Evolutionary conservation across 1,140 invertebrate genomes (phyloP), one percentile per base, ranked within the genome.

Genomic region (Papilio dardanus): DNA sequence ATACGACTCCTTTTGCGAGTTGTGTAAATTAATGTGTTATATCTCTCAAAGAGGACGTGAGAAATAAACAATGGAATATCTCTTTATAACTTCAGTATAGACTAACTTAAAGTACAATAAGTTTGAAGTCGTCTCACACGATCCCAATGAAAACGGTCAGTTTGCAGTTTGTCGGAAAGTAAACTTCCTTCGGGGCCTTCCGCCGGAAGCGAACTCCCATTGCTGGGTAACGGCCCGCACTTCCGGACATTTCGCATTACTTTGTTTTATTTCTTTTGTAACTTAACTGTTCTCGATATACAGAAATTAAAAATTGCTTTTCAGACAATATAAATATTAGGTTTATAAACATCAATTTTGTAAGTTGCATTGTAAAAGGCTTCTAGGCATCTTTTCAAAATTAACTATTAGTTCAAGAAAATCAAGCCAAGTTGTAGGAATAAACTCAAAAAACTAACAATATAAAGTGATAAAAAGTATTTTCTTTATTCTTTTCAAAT

Each of bases 181-280:
- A 80, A 82, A 82, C 78, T 83, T 82, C 82, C 82, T 77, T 71
- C 73, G 77, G 74, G 71, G 40, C 74, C 74, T 24, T 40, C 42
- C 71, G 58, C 78, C 80, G 84, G 84, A 86, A 79, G 82, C 82
- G 76, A 78, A 81, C 81, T 82, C 82, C 81, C 84, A 86, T 86
- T 86, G 76, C 80, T 78, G 79, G 79, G 78, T 80, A 81, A 80
- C 77, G 77, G 75, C 69, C 67, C 58, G 75, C 67, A 81, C 78
- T 83, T 84, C 83, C 82, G 78, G 77, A 75, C 79, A 76, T 76
- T 76, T 78, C 81, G 78, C 79, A 77, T 79, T 77, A 81, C 81
- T 84, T 81, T 84, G 83, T 84, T 81, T 69, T 74, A 33, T 69
- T 58, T 74, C n/a, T 54, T 74, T 21, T 46, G 58, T 42, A 31